These are phyloP conservation scores for Mionectes macconnelli DNA, from an alignment of 2,113 vertebrate species.

Conservation along the genomic window DNA sequence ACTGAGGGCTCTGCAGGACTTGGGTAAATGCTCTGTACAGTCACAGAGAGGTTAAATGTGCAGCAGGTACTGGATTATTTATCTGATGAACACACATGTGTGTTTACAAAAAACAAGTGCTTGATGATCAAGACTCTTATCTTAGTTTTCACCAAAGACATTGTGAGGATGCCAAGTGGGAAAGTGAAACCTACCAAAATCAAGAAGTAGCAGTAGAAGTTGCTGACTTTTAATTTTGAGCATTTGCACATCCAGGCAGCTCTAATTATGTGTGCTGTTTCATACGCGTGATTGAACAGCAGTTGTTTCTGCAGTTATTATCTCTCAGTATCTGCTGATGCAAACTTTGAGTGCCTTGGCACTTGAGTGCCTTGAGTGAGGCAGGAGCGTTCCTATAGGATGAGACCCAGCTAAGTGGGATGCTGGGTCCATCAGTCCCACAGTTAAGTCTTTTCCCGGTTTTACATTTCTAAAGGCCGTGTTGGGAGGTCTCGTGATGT, in stretches of 20 bases:
- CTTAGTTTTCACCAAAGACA: neutral
- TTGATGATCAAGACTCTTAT: neutral
- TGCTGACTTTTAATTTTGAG: slow-evolving; percentile 23
- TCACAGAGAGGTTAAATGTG: neutral
- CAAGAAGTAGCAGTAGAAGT: neutral
- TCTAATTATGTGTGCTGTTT: neutral
- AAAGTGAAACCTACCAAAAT: slow-evolving; percentile 17
- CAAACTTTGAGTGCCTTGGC: neutral
- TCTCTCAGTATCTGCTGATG: neutral
- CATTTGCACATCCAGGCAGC: neutral
- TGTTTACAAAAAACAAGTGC: neutral
- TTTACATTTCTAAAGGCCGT: neutral
- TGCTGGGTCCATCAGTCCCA: neutral
- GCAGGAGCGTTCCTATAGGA: neutral
- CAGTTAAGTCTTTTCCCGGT: neutral
- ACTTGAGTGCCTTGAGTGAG: too few relatives aligned
- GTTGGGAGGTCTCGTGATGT: neutral
- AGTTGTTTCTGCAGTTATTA: neutral
- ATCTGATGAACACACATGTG: neutral
- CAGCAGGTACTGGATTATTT: neutral
- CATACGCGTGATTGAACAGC: neutral
- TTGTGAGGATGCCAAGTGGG: neutral
- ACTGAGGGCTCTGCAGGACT: neutral
- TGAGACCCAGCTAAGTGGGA: neutral
- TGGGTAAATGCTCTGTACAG: neutral